Evolutionary conservation across 2,113 vertebrate genomes (phyloP).

Genomic region (Nicator chloris): DNA sequence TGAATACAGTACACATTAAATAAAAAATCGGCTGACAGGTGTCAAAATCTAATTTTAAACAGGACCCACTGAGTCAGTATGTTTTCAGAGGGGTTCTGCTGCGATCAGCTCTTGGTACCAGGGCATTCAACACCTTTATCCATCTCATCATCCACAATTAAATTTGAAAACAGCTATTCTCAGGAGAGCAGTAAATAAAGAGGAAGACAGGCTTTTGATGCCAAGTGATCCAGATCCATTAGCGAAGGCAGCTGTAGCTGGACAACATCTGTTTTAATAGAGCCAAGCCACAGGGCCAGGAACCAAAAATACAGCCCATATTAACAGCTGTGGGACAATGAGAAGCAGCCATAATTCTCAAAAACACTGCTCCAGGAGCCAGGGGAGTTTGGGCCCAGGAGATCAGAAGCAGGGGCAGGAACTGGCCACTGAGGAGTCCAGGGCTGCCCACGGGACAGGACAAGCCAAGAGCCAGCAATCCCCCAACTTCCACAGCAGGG

Average conservation of each 20-base stretch:
- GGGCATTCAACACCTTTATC: conserved; percentile 26
- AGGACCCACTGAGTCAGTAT: conserved; percentile 12
- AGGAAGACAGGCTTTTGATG: neutral
- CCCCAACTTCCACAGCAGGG: neutral
- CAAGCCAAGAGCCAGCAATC: neutral
- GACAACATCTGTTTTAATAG: conserved; percentile 23
- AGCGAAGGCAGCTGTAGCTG: conserved; percentile 5
- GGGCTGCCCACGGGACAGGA: neutral
- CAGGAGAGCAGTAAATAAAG: conserved; percentile 44
- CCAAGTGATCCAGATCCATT: neutral
- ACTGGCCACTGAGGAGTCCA: neutral
- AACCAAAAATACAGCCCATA: neutral
- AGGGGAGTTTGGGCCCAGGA: neutral
- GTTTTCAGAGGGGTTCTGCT: conserved; percentile 23
- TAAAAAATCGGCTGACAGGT: conserved; percentile 32
- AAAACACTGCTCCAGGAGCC: neutral
- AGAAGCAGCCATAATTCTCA: neutral
- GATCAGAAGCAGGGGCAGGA: neutral
- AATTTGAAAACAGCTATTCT: conserved; percentile 31
- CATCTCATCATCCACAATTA: conserved; percentile 7
- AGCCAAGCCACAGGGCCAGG: neutral
- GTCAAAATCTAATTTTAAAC: conserved; percentile 44
- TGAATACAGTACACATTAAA: neutral
- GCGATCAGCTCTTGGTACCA: neutral
- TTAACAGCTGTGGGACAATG: neutral